Evolutionary conservation across 2,113 vertebrate species (phyloP).

Genomic region (Nibea coibor): DNA sequence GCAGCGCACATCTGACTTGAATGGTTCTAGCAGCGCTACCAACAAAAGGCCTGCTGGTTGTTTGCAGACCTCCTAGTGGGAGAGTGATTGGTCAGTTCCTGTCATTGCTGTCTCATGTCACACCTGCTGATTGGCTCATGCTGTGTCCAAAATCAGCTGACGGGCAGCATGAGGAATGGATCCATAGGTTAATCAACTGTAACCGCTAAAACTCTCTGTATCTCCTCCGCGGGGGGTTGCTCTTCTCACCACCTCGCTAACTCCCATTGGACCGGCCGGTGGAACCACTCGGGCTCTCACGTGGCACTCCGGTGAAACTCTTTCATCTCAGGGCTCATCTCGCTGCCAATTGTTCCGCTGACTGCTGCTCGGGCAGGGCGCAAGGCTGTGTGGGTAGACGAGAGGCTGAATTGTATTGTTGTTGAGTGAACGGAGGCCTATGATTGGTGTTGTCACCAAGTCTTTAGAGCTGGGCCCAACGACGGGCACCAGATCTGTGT

Average conservation of each 20-base stretch:
- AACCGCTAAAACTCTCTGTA: conserved; percentile 13
- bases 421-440: conserved; percentile 76
- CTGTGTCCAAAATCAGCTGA: conserved; percentile 62
- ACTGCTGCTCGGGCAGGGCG: conserved; percentile 37
- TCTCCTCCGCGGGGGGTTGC: conserved; percentile 19
- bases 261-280: conserved; percentile 4
- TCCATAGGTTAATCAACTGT: conserved; percentile 51
- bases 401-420: conserved; percentile 68
- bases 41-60: conserved; percentile 71
- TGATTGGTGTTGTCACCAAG: conserved; percentile 77
- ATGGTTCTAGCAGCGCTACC: conserved; percentile 34
- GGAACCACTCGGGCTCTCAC: conserved; percentile 56
- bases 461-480: conserved; percentile 72
- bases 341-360: conserved; percentile 45
- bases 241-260: conserved; percentile 47
- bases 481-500: conserved; percentile 81
- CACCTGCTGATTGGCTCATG: conserved; percentile 77
- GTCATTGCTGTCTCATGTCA: conserved; percentile 68
- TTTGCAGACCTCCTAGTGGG: conserved; percentile 69
- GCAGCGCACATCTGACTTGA: conserved; percentile 49
- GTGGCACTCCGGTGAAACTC: conserved; percentile 52
- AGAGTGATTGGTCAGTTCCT: conserved; percentile 78
- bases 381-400: conserved; percentile 46
- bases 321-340: conserved; percentile 61
- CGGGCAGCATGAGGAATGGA: conserved; percentile 43